phyloP scores from a whole-genome alignment of 2,888 invertebrate species.

The Protonemura montana region DNA sequence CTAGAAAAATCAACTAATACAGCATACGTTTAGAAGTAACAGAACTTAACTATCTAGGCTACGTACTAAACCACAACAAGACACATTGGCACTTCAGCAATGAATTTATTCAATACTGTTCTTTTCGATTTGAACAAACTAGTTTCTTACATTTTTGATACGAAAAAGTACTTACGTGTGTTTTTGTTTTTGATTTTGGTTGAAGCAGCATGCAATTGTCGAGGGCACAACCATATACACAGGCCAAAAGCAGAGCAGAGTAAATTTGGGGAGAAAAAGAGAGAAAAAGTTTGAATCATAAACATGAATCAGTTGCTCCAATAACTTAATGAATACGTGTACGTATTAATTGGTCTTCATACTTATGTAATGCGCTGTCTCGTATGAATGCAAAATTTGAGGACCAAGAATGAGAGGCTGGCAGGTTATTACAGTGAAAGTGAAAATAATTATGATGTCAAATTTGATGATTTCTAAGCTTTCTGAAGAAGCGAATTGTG shows the following conservation, averaged over 20 bases:
- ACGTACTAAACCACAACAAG: slow-evolving; percentile 18
- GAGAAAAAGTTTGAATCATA: slow-evolving; percentile 62
- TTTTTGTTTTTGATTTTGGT: slow-evolving; percentile 70
- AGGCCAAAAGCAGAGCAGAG: slow-evolving; percentile 81
- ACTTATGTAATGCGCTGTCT: slow-evolving; percentile 29
- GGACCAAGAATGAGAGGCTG: background rate
- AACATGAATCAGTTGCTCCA: slow-evolving; percentile 53
- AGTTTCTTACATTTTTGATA: slow-evolving; percentile 48
- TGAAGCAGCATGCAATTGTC: slow-evolving; percentile 79
- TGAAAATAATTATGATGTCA: background rate
- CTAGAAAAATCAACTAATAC: slow-evolving; percentile 14
- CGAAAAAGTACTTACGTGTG: slow-evolving; percentile 76
- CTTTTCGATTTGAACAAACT: slow-evolving; percentile 20
- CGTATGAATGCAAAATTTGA: slow-evolving; percentile 23
- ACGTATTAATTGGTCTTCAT: slow-evolving; percentile 33
- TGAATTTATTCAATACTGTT: slow-evolving; percentile 22
- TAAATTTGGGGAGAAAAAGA: slow-evolving; percentile 76
- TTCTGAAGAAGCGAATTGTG: too few species aligned
- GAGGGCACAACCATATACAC: slow-evolving; percentile 80
- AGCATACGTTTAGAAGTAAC: slow-evolving; percentile 9
- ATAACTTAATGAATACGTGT: slow-evolving; percentile 33
- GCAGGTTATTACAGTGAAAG: background rate
- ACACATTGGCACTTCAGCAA: slow-evolving; percentile 28
- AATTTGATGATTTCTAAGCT: too few species aligned
- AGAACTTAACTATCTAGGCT: slow-evolving; percentile 10